Evolutionary conservation across 2,888 invertebrate species (phyloP), one percentile per base, ranked within the genome.

Genomic region (Stenodera caucasica): DNA sequence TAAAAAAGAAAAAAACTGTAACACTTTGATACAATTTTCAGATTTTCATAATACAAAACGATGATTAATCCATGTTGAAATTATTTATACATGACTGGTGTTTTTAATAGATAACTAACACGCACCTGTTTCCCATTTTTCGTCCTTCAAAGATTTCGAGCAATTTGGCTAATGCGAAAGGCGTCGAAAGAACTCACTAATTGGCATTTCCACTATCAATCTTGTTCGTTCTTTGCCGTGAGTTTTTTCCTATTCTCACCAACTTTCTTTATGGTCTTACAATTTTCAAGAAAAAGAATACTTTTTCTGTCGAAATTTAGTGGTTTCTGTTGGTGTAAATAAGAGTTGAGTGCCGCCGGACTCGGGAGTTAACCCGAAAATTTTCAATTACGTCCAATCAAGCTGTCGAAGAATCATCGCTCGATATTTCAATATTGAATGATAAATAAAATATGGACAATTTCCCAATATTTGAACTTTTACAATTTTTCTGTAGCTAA

Each of bases 11-110:
- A 56, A 60, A 45, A 15, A 14, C 9, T n/a, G n/a, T n/a, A n/a
- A n/a, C n/a, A n/a, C n/a, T 49, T 49, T 32, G 32, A 26, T 49
- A 26, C 49, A 26, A 60, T 49, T 57, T 57, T 57, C 50, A 57
- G 53, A 60, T 55, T 55, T n/a, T n/a, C n/a, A n/a, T n/a, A n/a
- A n/a, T n/a, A n/a, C n/a, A n/a, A n/a, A n/a, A n/a, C n/a, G n/a
- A n/a, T n/a, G n/a, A n/a, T n/a, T n/a, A n/a, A n/a, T n/a, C n/a
- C n/a, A n/a, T n/a, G n/a, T n/a, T n/a, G n/a, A n/a, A n/a, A n/a
- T n/a, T n/a, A n/a, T n/a, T n/a, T n/a, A n/a, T n/a, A n/a, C n/a
- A n/a, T n/a, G n/a, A n/a, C n/a, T n/a, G n/a, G n/a, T n/a, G n/a
- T n/a, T 23, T 45, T 45, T 45, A 23, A 45, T 23, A 23, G 45